A percentile compares a stretch with the other conserved stretches of the same genome.
Conservation (phyloP, 2,113 vertebrate species). For the Potamarius usumacintae region DNA sequence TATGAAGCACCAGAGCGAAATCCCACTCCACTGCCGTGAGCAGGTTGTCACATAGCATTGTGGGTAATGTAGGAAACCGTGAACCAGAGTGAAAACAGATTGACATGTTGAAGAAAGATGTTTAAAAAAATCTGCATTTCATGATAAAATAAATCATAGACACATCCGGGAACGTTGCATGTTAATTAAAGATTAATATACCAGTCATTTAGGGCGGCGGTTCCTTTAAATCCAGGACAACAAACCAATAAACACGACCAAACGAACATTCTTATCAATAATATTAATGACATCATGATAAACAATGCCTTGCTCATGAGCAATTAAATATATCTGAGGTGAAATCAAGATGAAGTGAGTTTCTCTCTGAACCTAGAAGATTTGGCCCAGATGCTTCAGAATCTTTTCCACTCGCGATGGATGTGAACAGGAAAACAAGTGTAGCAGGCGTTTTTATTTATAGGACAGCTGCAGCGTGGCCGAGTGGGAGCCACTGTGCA, state of each 20-base stretch:
- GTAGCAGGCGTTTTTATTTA: slow-evolving; percentile 6
- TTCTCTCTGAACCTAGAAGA: background rate
- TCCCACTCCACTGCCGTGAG: background rate
- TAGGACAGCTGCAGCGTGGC: background rate
- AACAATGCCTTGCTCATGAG: background rate
- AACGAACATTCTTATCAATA: background rate
- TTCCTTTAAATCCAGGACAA: background rate
- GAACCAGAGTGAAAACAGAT: background rate
- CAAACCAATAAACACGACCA: background rate
- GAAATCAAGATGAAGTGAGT: background rate
- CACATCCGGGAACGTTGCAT: background rate
- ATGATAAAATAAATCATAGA: background rate
- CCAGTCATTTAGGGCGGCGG: background rate
- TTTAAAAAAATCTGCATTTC: background rate
- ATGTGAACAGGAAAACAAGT: background rate
- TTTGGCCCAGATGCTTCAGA: background rate
- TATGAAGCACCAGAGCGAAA: too few species aligned
- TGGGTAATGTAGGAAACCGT: background rate
- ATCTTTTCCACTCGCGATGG: too few species aligned
- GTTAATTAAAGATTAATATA: background rate
- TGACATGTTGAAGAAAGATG: background rate
- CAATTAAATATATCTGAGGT: background rate
- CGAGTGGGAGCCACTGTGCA: background rate
- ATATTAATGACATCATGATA: background rate
- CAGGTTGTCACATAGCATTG: background rate